Percentiles rank a stretch among this genome's conserved stretches.
Evolutionary conservation across 2,797 vertebrate species (phyloP).

Genomic region (Acomys russatus): DNA sequence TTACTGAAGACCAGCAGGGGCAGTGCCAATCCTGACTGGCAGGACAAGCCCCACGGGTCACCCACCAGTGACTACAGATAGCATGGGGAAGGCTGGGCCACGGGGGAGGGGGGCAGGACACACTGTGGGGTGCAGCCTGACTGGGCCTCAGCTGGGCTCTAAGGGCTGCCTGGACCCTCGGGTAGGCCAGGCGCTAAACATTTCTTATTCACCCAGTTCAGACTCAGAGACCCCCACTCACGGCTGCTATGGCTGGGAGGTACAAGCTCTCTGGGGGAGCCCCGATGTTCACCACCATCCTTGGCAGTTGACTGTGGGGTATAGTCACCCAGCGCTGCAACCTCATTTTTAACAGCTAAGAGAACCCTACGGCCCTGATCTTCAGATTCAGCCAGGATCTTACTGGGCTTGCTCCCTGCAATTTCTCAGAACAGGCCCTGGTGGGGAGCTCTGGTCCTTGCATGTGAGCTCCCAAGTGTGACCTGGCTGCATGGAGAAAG

Average conservation of each 20-base stretch:
- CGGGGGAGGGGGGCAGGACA: neutral
- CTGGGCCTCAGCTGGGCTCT: neutral
- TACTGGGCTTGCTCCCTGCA: too few species aligned
- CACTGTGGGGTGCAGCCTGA: neutral
- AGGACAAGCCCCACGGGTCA: neutral
- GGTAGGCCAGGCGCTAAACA: neutral
- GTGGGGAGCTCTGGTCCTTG: neutral
- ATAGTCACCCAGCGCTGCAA: neutral
- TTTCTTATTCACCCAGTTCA: neutral
- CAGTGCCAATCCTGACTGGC: constrained; percentile 49
- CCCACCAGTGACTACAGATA: neutral
- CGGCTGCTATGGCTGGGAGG: neutral
- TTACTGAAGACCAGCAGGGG: constrained; percentile 15
- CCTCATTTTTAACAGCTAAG: neutral
- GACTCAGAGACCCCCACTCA: neutral
- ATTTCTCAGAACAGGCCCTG: neutral
- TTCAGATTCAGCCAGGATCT: neutral
- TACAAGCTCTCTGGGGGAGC: neutral
- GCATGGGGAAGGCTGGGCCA: neutral
- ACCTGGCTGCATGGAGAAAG: neutral
- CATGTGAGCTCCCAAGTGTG: neutral
- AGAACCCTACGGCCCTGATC: neutral
- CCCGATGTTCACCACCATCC: neutral
- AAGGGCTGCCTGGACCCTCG: neutral
- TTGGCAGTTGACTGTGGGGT: neutral